Conservation (phyloP, 1,140 invertebrate genomes). For the Stenopsyche tienmushanensis region DNA sequence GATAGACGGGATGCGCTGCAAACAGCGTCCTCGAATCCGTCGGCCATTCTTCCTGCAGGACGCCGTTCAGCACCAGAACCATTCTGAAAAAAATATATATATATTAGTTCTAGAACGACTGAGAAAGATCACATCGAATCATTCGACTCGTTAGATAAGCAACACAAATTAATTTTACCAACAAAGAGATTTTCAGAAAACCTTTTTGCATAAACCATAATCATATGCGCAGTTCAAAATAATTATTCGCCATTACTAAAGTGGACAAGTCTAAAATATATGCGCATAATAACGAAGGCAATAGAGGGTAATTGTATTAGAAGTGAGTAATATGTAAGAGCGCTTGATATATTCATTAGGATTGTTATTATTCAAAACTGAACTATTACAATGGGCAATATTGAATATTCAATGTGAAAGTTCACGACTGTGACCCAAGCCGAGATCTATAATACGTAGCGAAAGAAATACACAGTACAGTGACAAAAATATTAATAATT, state of each 20-base stretch:
- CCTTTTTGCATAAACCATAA: too few relatives aligned
- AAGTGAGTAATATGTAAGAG: slow-evolving; percentile 16
- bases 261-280: too few relatives aligned
- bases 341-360: slow-evolving; percentile 16
- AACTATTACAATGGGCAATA: slow-evolving; percentile 22
- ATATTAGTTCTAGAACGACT: neutral
- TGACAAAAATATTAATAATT: too few relatives aligned
- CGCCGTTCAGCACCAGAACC: slow-evolving; percentile 85
- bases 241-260: too few relatives aligned
- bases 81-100: slow-evolving; percentile 56
- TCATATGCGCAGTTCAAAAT: too few relatives aligned
- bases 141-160: too few relatives aligned
- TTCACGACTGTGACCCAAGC: slow-evolving; percentile 22
- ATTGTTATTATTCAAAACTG: slow-evolving; percentile 27
- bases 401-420: slow-evolving; percentile 29
- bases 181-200: too few relatives aligned
- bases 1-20: slow-evolving; percentile 77
- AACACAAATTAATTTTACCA: too few relatives aligned
- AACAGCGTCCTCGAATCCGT: slow-evolving; percentile 77
- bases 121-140: too few relatives aligned
- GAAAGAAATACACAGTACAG: neutral
- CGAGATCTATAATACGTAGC: neutral
- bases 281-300: slow-evolving; percentile 21
- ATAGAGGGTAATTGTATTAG: slow-evolving; percentile 7
- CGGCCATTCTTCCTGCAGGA: slow-evolving; percentile 81